Evolutionary conservation across 1,140 invertebrate species (phyloP).

Genomic region (Sarcophaga bullata): DNA sequence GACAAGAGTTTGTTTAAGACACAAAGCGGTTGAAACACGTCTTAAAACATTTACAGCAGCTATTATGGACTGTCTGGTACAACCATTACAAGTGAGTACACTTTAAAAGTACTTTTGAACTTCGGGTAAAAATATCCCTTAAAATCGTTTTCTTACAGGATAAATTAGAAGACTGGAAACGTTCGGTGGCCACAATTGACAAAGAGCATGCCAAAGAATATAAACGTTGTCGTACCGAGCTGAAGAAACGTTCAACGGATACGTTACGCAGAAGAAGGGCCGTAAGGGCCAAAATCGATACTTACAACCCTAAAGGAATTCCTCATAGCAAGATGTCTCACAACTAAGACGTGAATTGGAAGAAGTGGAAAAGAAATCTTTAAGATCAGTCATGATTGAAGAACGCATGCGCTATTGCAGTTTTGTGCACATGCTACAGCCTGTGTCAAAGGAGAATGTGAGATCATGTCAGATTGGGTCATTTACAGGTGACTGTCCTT

Average conservation of each 20-base stretch:
- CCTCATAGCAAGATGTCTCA: slow-evolving; percentile 83
- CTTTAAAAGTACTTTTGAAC: too few species aligned
- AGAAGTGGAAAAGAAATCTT: slow-evolving; percentile 90
- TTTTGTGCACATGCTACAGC: slow-evolving; percentile 91
- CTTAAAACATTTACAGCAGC: slow-evolving; percentile 91
- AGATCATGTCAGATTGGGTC: slow-evolving; percentile 88
- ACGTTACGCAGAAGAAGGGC: slow-evolving; percentile 88
- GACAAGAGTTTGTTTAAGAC: slow-evolving; percentile 91
- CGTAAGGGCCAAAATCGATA: slow-evolving; percentile 76
- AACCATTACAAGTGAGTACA: slow-evolving; percentile 74
- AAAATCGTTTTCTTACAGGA: too few species aligned
- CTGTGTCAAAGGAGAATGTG: slow-evolving; percentile 95
- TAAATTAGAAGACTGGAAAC: slow-evolving; percentile 91
- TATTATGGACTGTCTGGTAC: slow-evolving; percentile 83
- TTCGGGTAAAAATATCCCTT: too few species aligned
- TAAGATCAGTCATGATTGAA: slow-evolving; percentile 90
- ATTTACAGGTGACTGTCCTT: slow-evolving; percentile 69
- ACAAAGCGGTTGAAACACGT: slow-evolving; percentile 92
- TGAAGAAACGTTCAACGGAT: slow-evolving; percentile 90
- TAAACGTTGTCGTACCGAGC: slow-evolving; percentile 86
- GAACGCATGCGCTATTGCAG: slow-evolving; percentile 91
- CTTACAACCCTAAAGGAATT: slow-evolving; percentile 78
- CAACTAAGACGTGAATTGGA: slow-evolving; percentile 87
- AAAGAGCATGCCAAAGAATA: slow-evolving; percentile 94
- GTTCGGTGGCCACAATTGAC: slow-evolving; percentile 82